Percentiles rank a stretch among this genome's conserved stretches.
phyloP scores from a whole-genome alignment of 1,140 invertebrate species.

The Neotoxoptera formosana region DNA sequence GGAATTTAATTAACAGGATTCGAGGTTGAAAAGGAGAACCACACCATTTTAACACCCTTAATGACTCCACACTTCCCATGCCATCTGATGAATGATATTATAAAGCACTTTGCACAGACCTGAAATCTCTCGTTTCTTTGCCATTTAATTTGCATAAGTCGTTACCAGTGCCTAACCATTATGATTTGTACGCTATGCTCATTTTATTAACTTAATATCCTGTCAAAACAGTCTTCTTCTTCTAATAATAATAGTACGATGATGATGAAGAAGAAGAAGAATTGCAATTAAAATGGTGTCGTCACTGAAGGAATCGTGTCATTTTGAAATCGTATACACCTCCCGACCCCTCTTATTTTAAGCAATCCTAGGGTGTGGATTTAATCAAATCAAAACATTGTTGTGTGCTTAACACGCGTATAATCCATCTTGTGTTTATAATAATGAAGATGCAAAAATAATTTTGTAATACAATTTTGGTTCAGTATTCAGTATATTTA shows the following conservation, averaged over 20 bases:
- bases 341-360: neutral
- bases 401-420: neutral
- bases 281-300: slow-evolving; percentile 46
- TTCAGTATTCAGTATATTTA: too few relatives aligned
- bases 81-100: slow-evolving; percentile 48
- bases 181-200: slow-evolving; percentile 29
- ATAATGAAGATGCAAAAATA: neutral
- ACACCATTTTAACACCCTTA: slow-evolving; percentile 52
- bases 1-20: slow-evolving; percentile 57
- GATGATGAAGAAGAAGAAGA: neutral
- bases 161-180: slow-evolving; percentile 37
- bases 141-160: slow-evolving; percentile 57
- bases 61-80: slow-evolving; percentile 31
- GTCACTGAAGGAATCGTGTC: neutral
- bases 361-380: neutral
- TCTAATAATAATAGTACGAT: slow-evolving; percentile 28
- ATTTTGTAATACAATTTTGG: neutral
- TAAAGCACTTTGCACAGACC: slow-evolving; percentile 46
- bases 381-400: neutral
- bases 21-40: slow-evolving; percentile 44
- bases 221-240: slow-evolving; percentile 24
- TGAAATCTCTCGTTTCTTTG: slow-evolving; percentile 55
- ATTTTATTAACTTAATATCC: slow-evolving; percentile 51
- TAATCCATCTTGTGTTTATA: neutral
- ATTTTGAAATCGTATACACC: neutral